Base-by-base conservation (phyloP, 2,888 invertebrate species). In the Hecatera dysodea region DNA sequence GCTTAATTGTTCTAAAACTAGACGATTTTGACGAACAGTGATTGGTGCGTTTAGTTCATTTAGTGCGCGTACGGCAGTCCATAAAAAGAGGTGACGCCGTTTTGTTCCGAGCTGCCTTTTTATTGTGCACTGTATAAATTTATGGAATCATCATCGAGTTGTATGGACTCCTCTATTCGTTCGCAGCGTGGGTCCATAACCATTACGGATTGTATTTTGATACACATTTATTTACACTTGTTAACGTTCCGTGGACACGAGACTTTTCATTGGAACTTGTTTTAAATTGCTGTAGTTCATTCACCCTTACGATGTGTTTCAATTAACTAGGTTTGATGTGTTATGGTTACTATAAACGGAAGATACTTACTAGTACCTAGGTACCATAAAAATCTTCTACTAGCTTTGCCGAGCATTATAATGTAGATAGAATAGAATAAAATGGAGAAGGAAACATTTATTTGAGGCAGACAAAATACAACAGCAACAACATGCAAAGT, bases 81-180 rank as follows among this genome's bases (percentile, higher is more conserved):
- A 93, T 95, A 95, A 95, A 95, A 83, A 78, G 86, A 90, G 93
- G 93, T 93, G 95, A 94, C 94, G 93, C 88, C 88, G 92, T 93
- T 93, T 95, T 95, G 95, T 95, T 94, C 91, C 88, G 87, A 92
- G 87, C 90, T 90, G 90, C 87, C 87, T 92, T 94, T 95, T 96
- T 95, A 96, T 95, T 94, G 90, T 93, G 93, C 91, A 95, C 94
- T 92, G 93, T 96, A 95, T 96, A 95, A 89, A 93, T 96, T 96
- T 96, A 95, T 96, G 94, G 95, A 96, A 95, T 95, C 94, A 95
- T 95, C 95, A 95, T 94, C 91, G 92, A 92, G 91, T 93, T 94
- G 94, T 95, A 95, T 95, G 92, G 95, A 95, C 94, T 95, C 90
- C 86, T 90, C 92, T 93, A 94, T 93, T 91, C 90, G 92, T 91